phyloP scores from a whole-genome alignment of 2,888 invertebrate species.

The Drosophila greeni region DNA sequence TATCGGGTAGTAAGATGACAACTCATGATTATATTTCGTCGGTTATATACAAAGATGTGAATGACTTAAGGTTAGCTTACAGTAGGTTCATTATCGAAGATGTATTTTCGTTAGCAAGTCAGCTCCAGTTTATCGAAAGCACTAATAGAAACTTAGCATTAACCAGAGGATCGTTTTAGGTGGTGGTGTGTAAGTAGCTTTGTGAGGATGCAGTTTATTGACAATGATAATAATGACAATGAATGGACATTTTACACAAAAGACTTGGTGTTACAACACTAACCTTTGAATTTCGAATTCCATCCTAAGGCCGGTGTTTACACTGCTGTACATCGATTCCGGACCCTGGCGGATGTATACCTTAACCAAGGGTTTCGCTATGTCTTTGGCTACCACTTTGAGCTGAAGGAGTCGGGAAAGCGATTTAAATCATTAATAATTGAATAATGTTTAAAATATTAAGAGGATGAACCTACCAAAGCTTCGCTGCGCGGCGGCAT shows the following conservation, averaged over 20 bases:
- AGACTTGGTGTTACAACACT: conserved; percentile 16
- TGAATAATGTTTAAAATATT: not conserved
- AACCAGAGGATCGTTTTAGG: conserved; percentile 42
- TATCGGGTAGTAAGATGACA: conserved; percentile 13
- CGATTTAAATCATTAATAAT: not conserved
- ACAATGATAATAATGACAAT: conserved; percentile 16
- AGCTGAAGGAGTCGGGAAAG: conserved; percentile 53
- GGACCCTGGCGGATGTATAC: conserved; percentile 85
- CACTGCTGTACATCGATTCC: conserved; percentile 81
- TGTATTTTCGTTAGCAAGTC: conserved; percentile 45
- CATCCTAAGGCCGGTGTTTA: conserved; percentile 85
- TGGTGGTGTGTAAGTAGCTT: not conserved
- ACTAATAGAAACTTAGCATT: conserved; percentile 65
- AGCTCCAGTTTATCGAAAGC: conserved; percentile 66
- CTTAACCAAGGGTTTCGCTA: conserved; percentile 81
- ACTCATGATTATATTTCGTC: conserved; percentile 22
- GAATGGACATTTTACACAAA: conserved; percentile 1
- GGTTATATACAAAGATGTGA: conserved; percentile 53
- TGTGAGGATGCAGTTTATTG: conserved; percentile 19
- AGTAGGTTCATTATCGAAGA: conserved; percentile 37
- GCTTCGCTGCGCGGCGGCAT: conserved; percentile 80
- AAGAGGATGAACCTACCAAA: conserved; percentile 63
- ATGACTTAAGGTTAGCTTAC: conserved; percentile 59
- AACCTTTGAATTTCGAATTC: conserved; percentile 81
- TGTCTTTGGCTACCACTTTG: conserved; percentile 74